A percentile compares a stretch with the other conserved stretches of the same genome.
Conservation (phyloP, 2,888 invertebrate genomes). For the Cerastis leucographa region DNA sequence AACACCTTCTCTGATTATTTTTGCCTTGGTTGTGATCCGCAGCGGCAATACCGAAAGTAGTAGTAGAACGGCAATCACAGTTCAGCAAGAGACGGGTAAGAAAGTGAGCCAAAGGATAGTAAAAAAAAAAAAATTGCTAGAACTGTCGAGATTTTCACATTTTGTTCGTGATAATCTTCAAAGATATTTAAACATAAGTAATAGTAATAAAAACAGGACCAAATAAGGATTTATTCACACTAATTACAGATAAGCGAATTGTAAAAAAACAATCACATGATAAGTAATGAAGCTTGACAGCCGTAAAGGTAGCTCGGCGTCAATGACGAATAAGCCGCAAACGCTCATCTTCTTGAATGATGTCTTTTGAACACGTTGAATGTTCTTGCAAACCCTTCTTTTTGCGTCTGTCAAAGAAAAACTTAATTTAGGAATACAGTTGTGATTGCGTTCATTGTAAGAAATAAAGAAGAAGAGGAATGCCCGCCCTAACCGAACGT, state of each 20-base stretch:
- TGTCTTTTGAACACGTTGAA: neutral
- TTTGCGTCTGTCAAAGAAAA: neutral
- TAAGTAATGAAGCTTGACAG: neutral
- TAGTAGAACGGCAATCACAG: too few relatives aligned
- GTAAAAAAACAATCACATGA: neutral
- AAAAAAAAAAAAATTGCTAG: too few relatives aligned
- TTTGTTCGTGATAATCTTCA: too few relatives aligned
- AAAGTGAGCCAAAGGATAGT: too few relatives aligned
- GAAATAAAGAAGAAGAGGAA: neutral
- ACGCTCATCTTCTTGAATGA: neutral
- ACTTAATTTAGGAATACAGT: neutral
- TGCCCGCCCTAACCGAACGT: neutral
- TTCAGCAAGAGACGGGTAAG: too few relatives aligned
- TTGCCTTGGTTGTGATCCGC: too few relatives aligned
- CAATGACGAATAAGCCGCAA: neutral
- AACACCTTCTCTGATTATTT: too few relatives aligned
- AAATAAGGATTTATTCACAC: neutral
- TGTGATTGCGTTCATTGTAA: neutral
- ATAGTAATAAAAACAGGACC: neutral
- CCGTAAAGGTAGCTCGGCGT: neutral
- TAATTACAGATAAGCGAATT: constrained; percentile 13
- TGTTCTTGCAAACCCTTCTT: neutral
- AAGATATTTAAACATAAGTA: too few relatives aligned
- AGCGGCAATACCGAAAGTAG: too few relatives aligned
- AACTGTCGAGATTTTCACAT: too few relatives aligned